Conservation (phyloP, 2,888 invertebrate species). For the Ichneumoninae sp. region DNA sequence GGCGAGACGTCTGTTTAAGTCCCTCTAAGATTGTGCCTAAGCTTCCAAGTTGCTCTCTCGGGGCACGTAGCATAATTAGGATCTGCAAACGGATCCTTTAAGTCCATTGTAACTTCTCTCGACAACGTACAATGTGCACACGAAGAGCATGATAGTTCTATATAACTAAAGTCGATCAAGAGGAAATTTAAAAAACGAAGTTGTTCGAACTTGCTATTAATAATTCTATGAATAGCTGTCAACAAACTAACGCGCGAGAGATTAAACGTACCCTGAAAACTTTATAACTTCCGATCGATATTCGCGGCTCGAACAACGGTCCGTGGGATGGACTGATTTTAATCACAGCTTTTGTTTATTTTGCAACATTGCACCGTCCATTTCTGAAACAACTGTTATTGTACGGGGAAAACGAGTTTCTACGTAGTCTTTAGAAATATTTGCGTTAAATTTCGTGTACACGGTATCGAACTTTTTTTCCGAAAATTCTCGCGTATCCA, state of each 20-base stretch:
- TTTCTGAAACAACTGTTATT: not conserved
- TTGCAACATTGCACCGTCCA: not conserved
- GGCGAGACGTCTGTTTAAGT: not conserved
- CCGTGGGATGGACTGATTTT: not conserved
- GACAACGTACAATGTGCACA: too few species aligned
- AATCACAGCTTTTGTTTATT: not conserved
- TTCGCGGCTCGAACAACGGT: not conserved
- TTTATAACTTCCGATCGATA: not conserved
- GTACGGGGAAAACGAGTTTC: not conserved
- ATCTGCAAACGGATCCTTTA: not conserved
- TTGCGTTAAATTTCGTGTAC: not conserved
- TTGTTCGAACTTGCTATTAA: not conserved
- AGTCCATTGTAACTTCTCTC: not conserved
- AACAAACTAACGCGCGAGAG: not conserved
- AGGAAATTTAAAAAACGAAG: not conserved
- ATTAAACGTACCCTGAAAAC: not conserved
- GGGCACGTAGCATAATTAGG: not conserved
- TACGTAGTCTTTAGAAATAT: not conserved
- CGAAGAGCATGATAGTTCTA: not conserved
- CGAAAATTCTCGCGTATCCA: not conserved
- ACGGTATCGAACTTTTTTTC: not conserved
- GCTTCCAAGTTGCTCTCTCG: not conserved
- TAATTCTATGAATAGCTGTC: not conserved
- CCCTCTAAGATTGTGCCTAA: not conserved
- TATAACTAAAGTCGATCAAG: not conserved